Evolutionary conservation across 2,797 vertebrate species (phyloP).

Genomic region (Amblyopsis hoosieri): DNA sequence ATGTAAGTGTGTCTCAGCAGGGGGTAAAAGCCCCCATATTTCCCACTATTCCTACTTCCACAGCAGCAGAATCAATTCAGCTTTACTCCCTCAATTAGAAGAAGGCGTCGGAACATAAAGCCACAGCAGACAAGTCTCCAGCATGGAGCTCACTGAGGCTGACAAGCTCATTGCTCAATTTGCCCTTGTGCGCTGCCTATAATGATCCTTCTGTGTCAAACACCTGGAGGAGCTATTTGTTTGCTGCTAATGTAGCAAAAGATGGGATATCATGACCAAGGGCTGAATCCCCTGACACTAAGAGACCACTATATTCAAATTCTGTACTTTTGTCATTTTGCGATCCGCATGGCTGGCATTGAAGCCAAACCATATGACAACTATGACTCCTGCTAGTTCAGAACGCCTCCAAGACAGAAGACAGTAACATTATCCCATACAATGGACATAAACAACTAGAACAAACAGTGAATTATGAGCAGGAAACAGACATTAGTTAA

Average conservation of each 20-base stretch:
- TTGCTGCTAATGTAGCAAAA: conserved; percentile 61
- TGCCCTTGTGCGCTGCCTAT: conserved; percentile 30
- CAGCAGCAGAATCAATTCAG: conserved; percentile 33
- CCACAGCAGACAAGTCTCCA: conserved; percentile 42
- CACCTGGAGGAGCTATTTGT: conserved; percentile 59
- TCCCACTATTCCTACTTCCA: conserved; percentile 43
- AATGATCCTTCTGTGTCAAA: conserved; percentile 52
- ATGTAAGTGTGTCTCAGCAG: conserved; percentile 55
- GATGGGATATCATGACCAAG: conserved; percentile 51
- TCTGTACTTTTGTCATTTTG: conserved; percentile 54
- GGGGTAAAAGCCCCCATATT: conserved; percentile 43
- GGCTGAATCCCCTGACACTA: conserved; percentile 52
- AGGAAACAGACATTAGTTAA: conserved; percentile 21
- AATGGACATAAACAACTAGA: conserved; percentile 39
- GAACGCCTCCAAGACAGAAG: conserved; percentile 50
- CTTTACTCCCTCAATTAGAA: conserved; percentile 48
- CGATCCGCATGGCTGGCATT: conserved; percentile 54
- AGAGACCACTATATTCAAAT: conserved; percentile 44
- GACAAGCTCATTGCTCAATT: conserved; percentile 54
- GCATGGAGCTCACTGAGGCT: conserved; percentile 41
- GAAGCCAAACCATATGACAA: conserved; percentile 48
- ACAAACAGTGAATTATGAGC: conserved; percentile 26
- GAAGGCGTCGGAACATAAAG: conserved; percentile 47
- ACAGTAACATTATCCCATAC: conserved; percentile 60
- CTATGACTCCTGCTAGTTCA: conserved; percentile 56